These are phyloP conservation scores for Myotis planiceps DNA, from an alignment of 2,797 vertebrate species.

Conservation along the genomic window DNA sequence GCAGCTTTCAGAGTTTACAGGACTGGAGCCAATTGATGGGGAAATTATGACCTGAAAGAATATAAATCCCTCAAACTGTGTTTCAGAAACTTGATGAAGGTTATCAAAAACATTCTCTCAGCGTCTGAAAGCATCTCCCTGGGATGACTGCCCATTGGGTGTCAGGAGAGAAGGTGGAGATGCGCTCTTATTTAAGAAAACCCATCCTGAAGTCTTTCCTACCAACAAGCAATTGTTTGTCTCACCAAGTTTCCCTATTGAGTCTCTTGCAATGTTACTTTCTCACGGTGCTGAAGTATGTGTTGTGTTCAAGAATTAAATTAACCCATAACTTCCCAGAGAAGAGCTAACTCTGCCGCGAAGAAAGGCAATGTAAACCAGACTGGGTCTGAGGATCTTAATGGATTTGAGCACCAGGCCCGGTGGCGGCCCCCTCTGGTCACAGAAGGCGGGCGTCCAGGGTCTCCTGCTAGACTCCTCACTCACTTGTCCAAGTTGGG, in stretches of 20 bases:
- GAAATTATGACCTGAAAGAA: neutral
- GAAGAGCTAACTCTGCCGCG: neutral
- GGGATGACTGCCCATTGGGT: neutral
- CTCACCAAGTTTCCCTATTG: neutral
- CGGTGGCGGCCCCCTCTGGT: neutral
- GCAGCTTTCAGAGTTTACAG: neutral
- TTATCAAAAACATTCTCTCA: neutral
- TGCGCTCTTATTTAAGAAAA: neutral
- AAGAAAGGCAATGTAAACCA: neutral
- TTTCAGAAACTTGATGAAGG: neutral
- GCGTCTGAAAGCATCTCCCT: neutral
- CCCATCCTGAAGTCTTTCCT: neutral
- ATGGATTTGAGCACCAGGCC: slow-evolving; percentile 50
- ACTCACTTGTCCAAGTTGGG: neutral
- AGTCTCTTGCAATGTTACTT: slow-evolving; percentile 31
- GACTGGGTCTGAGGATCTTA: neutral
- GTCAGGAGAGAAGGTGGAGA: neutral
- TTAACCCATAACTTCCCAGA: neutral
- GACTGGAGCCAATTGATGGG: neutral
- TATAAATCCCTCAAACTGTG: neutral
- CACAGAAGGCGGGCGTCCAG: neutral
- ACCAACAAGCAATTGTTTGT: neutral
- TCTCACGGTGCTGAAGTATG: neutral
- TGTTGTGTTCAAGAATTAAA: slow-evolving; percentile 2
- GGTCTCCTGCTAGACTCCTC: neutral